phyloP scores from a whole-genome alignment of 2,113 vertebrate species.

The Symphodus melops region DNA sequence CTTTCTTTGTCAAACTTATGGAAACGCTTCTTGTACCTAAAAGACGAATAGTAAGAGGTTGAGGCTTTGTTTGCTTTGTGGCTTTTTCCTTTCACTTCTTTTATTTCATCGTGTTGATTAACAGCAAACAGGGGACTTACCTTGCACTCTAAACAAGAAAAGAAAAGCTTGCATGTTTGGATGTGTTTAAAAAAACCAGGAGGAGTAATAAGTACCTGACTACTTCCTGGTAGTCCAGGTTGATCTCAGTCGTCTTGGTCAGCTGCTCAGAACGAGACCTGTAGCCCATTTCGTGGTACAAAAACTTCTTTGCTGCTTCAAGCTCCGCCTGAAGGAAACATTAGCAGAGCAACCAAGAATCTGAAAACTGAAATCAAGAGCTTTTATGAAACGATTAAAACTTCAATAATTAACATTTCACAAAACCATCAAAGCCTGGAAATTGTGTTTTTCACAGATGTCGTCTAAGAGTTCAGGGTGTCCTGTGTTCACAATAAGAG shows the following conservation, averaged over 20 bases:
- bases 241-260: conserved; percentile 90
- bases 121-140: no score
- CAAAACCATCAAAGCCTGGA: background rate
- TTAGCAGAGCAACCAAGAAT: background rate
- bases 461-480: background rate
- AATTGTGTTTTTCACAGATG: background rate
- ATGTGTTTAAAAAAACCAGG: background rate
- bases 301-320: conserved; percentile 87
- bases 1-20: conserved; percentile 95
- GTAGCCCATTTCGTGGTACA: conserved; percentile 98
- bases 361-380: background rate
- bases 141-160: background rate
- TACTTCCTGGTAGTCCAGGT: conserved; percentile 87
- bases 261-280: conserved; percentile 94
- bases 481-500: conserved; percentile 18
- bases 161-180: background rate
- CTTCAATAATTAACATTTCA: background rate
- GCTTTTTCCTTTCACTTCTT: no score
- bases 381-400: no score
- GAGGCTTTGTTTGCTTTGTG: no score
- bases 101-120: no score
- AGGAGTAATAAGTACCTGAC: conserved; percentile 82
- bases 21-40: conserved; percentile 96
- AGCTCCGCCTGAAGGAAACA: conserved; percentile 86
- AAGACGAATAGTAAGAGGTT: background rate